Evolutionary conservation across 2,888 invertebrate species (phyloP).

Genomic region (Drosophila anomelani): DNA sequence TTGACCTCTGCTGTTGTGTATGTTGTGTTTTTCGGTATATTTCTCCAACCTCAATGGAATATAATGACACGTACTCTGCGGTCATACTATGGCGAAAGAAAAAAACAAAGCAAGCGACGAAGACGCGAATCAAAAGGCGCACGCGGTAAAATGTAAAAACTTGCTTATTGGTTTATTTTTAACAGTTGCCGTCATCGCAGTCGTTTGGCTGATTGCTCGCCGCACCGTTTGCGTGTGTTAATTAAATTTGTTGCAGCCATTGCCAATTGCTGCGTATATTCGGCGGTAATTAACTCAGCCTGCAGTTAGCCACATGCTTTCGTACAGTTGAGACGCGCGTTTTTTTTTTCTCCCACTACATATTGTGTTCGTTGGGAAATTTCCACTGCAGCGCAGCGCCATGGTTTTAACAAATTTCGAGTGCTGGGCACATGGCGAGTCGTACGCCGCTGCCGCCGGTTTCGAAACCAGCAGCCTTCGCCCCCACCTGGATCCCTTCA

Average conservation of each 20-base stretch:
- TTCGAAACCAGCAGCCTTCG: constrained; percentile 58
- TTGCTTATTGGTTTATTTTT: constrained; percentile 71
- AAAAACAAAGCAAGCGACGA: constrained; percentile 37
- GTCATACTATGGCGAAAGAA: constrained; percentile 36
- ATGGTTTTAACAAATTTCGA: constrained; percentile 84
- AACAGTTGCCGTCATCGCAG: constrained; percentile 72
- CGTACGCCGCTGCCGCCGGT: constrained; percentile 51
- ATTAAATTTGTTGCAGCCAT: constrained; percentile 62
- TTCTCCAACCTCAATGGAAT: neutral
- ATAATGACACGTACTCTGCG: constrained; percentile 8
- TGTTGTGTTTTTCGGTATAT: constrained; percentile 8
- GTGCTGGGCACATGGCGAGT: constrained; percentile 82
- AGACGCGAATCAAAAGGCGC: constrained; percentile 48
- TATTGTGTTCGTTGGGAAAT: constrained; percentile 59
- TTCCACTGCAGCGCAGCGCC: constrained; percentile 60
- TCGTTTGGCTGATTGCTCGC: constrained; percentile 46
- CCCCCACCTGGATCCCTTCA: constrained; percentile 77
- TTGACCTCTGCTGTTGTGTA: neutral
- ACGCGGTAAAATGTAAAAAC: constrained; percentile 56
- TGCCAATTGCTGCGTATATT: constrained; percentile 57
- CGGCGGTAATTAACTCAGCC: constrained; percentile 53
- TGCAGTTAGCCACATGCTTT: constrained; percentile 50
- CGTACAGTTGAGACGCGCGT: constrained; percentile 59
- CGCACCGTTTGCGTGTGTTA: constrained; percentile 51
- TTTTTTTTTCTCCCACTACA: constrained; percentile 45